Percentiles rank a stretch among this genome's conserved stretches.
Conservation (phyloP, 2,888 invertebrate genomes). For the Dilophus febrilis region DNA sequence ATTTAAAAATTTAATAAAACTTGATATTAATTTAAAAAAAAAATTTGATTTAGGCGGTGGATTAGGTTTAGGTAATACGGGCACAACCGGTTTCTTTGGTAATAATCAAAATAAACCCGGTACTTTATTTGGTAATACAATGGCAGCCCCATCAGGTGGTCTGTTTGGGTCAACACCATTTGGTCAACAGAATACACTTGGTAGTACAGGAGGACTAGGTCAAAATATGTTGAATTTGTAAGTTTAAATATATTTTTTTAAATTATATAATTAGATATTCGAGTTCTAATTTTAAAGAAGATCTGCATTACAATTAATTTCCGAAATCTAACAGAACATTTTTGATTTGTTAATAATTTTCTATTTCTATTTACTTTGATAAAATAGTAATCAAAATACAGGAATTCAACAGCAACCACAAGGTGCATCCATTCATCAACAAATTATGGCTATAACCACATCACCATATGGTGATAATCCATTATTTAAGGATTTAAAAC, state of each 20-base stretch:
- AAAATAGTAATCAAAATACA: background rate
- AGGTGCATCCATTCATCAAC: slow-evolving; percentile 43
- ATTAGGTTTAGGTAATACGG: slow-evolving; percentile 8
- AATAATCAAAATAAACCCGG: slow-evolving; percentile 32
- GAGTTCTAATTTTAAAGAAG: too few species aligned
- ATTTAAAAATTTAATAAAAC: background rate
- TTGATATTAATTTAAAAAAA: too few species aligned
- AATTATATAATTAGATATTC: too few species aligned
- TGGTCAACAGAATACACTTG: slow-evolving; percentile 18
- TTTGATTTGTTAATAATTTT: too few species aligned
- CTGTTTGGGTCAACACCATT: slow-evolving; percentile 29
- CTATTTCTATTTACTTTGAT: too few species aligned
- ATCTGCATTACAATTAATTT: too few species aligned
- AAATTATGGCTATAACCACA: slow-evolving; percentile 55
- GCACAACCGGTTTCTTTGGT: slow-evolving; percentile 28
- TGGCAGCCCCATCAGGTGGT: slow-evolving; percentile 22
- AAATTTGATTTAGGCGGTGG: slow-evolving; percentile 12
- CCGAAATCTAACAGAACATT: too few species aligned
- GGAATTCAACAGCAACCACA: slow-evolving; percentile 16
- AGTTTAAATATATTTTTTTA: background rate
- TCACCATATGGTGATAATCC: slow-evolving; percentile 80
- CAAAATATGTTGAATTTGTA: slow-evolving; percentile 7
- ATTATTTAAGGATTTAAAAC: slow-evolving; percentile 55
- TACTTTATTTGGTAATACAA: slow-evolving; percentile 35
- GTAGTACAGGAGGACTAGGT: slow-evolving; percentile 11